These are phyloP conservation scores for Uria aalge DNA, from an alignment of 2,113 vertebrate genomes.

Conservation along the genomic window DNA sequence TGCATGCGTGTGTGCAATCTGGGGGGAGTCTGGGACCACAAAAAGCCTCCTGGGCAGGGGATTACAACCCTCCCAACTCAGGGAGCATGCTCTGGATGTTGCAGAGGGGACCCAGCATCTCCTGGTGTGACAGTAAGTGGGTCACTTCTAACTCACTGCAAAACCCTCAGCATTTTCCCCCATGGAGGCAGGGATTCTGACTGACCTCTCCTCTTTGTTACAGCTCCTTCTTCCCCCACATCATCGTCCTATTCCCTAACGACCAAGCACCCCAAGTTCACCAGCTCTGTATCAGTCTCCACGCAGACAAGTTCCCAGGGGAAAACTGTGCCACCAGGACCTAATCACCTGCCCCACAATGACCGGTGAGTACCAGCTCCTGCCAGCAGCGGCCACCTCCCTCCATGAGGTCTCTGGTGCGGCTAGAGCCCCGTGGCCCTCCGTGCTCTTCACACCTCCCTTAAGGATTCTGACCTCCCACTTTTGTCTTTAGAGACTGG, in stretches of 20 bases:
- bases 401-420: background rate
- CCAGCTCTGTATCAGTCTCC: background rate
- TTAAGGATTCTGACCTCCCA: background rate
- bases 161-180: background rate
- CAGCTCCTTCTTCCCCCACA: fast-evolving
- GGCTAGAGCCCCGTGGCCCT: background rate
- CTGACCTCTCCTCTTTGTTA: background rate
- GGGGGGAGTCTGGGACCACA: fast-evolving
- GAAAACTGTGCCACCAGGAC: fast-evolving
- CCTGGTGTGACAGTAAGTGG: background rate
- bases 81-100: background rate
- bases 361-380: background rate
- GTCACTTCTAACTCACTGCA: background rate
- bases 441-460: fast-evolving
- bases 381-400: background rate
- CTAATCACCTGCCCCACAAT: fast-evolving
- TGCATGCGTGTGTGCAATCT: fast-evolving
- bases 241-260: fast-evolving
- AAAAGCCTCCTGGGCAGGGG: background rate
- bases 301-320: background rate
- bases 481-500: background rate
- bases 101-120: background rate
- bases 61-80: fast-evolving
- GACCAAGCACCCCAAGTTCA: fast-evolving
- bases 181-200: fast-evolving